Conservation (phyloP, 2,888 invertebrate genomes). For the Vesta saturnalis region DNA sequence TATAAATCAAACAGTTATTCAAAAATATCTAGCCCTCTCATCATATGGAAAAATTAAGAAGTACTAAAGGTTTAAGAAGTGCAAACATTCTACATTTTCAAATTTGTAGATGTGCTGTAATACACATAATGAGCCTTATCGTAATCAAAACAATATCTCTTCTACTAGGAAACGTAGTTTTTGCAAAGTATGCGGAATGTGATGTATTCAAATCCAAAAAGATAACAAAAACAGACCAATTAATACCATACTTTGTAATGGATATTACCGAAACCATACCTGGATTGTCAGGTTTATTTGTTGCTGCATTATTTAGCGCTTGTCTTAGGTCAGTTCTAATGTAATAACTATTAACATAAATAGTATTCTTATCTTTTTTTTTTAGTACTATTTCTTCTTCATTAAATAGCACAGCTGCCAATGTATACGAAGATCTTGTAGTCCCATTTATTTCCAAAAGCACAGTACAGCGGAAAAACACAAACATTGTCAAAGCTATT, state of each 20-base stretch:
- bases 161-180: constrained; percentile 69
- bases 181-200: constrained; percentile 71
- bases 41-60: constrained; percentile 50
- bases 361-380: too few relatives aligned
- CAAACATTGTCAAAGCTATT: background rate
- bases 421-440: constrained; percentile 74
- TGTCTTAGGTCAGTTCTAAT: constrained; percentile 71
- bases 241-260: constrained; percentile 75
- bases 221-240: constrained; percentile 65
- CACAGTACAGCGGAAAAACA: background rate
- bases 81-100: too few relatives aligned
- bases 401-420: constrained; percentile 79
- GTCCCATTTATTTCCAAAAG: background rate
- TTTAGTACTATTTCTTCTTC: constrained; percentile 80
- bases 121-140: constrained; percentile 67
- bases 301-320: constrained; percentile 78
- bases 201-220: constrained; percentile 69
- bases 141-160: too few relatives aligned
- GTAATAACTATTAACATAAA: too few relatives aligned
- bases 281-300: constrained; percentile 77
- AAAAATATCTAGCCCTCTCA: constrained; percentile 66
- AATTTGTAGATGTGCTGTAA: too few relatives aligned
- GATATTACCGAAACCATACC: constrained; percentile 70
- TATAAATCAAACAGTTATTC: constrained; percentile 68
- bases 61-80: constrained; percentile 20